Conservation (phyloP, 2,797 vertebrate genomes). For the Lates japonicus region DNA sequence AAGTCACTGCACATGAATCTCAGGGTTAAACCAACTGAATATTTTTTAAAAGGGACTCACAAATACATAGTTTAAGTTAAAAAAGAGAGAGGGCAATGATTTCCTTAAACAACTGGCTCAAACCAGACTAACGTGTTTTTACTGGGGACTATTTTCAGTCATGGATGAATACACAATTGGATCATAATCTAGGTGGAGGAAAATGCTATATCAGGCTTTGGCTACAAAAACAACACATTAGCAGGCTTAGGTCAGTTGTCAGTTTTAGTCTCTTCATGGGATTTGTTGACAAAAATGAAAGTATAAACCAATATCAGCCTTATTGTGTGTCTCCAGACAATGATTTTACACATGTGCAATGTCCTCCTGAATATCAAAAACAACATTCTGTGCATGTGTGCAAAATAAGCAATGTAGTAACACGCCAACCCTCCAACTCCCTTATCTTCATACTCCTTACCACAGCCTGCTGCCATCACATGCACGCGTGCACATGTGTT, state of each 20-base stretch:
- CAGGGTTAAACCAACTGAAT: no score
- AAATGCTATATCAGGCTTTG: not conserved
- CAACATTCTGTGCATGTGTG: not conserved
- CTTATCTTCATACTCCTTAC: slow-evolving; percentile 15
- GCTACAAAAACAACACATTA: not conserved
- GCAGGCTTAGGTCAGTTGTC: not conserved
- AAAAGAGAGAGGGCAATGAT: not conserved
- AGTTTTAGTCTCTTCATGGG: not conserved
- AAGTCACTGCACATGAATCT: not conserved
- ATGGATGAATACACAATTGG: not conserved
- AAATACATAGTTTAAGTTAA: not conserved
- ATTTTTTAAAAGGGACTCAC: not conserved
- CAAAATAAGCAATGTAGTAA: slow-evolving; percentile 17
- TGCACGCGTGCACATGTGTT: not conserved
- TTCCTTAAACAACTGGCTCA: not conserved
- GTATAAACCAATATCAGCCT: not conserved
- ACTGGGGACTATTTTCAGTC: not conserved
- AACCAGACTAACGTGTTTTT: not conserved
- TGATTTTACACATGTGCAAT: not conserved
- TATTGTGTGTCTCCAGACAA: not conserved
- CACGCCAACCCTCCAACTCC: slow-evolving; percentile 1
- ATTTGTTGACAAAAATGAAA: not conserved
- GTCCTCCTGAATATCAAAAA: not conserved
- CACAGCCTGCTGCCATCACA: not conserved
- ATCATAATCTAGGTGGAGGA: not conserved